A percentile compares a stretch with the other conserved stretches of the same genome.
These are phyloP conservation scores for Atractosteus spatula DNA, from an alignment of 2,113 vertebrate species.

Conservation along the genomic window DNA sequence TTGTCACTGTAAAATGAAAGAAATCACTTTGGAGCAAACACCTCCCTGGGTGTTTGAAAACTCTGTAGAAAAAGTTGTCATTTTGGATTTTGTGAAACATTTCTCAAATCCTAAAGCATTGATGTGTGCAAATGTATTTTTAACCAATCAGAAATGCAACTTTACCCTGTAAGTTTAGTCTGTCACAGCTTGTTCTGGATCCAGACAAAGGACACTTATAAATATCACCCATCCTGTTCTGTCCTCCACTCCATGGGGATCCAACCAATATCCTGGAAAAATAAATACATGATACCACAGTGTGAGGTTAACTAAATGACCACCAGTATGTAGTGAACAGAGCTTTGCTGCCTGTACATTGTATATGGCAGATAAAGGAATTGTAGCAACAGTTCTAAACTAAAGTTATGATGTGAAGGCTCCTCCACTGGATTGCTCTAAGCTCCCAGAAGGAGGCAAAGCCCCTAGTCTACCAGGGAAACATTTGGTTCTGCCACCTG, in stretches of 20 bases:
- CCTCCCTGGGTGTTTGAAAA: too few species aligned
- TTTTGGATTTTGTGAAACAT: too few species aligned
- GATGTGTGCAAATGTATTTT: slow-evolving; percentile 1
- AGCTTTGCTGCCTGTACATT: too few species aligned
- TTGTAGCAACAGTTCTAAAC: not conserved
- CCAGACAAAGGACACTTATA: slow-evolving; percentile 75
- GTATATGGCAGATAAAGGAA: slow-evolving; percentile 7
- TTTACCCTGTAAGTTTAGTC: slow-evolving; percentile 78
- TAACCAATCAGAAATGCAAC: slow-evolving; percentile 5
- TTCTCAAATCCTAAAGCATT: too few species aligned
- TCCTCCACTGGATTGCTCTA: too few species aligned
- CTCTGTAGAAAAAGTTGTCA: too few species aligned
- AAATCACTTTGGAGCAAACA: too few species aligned
- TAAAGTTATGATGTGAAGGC: not conserved
- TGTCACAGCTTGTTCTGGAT: slow-evolving; percentile 64
- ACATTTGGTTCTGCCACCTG: too few species aligned
- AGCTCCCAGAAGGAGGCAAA: too few species aligned
- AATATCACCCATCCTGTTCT: slow-evolving; percentile 82
- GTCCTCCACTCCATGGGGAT: slow-evolving; percentile 84
- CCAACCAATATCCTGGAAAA: slow-evolving; percentile 80
- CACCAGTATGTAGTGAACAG: too few species aligned
- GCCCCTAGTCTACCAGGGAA: too few species aligned
- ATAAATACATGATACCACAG: not conserved
- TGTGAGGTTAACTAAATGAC: not conserved
- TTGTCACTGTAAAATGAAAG: too few species aligned